Evolutionary conservation across 2,888 invertebrate genomes (phyloP).

Genomic region (Metellina segmentata): DNA sequence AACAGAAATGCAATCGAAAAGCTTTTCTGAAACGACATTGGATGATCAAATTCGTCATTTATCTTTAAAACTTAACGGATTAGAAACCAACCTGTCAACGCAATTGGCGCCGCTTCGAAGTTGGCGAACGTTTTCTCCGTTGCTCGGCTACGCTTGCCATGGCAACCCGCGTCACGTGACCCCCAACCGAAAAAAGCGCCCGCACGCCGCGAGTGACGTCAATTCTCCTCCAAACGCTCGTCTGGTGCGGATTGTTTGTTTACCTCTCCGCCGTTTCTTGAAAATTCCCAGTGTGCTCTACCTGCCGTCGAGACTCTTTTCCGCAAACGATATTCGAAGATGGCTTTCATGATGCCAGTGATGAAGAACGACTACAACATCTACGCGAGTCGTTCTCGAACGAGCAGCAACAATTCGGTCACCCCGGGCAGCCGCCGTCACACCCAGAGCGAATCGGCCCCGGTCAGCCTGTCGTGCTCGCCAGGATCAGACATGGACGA

Average conservation of each 20-base stretch:
- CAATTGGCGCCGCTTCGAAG: slow-evolving; percentile 4
- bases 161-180: slow-evolving; percentile 18
- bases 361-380: slow-evolving; percentile 96
- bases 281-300: not conserved
- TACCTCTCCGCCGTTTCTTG: not conserved
- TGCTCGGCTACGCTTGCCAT: not conserved
- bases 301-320: too few relatives aligned
- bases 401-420: slow-evolving; percentile 80
- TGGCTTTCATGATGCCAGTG: slow-evolving; percentile 98
- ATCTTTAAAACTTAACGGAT: not conserved
- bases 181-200: slow-evolving; percentile 1
- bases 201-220: slow-evolving; percentile 26
- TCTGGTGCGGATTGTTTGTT: not conserved
- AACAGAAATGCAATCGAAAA: too few relatives aligned
- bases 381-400: slow-evolving; percentile 89
- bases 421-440: slow-evolving; percentile 82
- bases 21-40: not conserved
- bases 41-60: not conserved
- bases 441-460: slow-evolving; percentile 70
- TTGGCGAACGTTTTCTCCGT: not conserved
- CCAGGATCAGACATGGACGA: slow-evolving; percentile 77
- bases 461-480: slow-evolving; percentile 82
- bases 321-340: slow-evolving; percentile 80
- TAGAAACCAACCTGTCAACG: not conserved
- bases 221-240: not conserved